These are phyloP conservation scores for Nibea coibor DNA, from an alignment of 2,113 vertebrate species.

Conservation along the genomic window DNA sequence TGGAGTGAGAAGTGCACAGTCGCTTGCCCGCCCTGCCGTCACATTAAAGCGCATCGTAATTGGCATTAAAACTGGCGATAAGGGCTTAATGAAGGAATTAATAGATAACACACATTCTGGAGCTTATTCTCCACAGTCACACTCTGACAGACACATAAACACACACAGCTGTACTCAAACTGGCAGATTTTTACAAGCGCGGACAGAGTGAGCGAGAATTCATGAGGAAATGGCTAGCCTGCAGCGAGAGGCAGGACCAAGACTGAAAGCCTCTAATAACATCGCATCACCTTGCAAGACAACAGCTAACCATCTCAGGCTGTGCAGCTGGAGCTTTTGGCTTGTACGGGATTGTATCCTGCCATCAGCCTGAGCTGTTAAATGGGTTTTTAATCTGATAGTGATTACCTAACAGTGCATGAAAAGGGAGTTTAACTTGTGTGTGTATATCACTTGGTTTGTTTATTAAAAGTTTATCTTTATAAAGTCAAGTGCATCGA, in stretches of 20 bases:
- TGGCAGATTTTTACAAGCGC: conserved; percentile 55
- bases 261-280: conserved; percentile 50
- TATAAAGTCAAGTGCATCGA: neutral
- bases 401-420: conserved; percentile 1
- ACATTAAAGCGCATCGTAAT: conserved; percentile 84
- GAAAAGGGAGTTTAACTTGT: neutral
- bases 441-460: neutral
- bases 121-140: conserved; percentile 72
- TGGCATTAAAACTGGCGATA: conserved; percentile 85
- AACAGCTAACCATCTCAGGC: conserved; percentile 39
- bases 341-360: conserved; percentile 1
- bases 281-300: conserved; percentile 52
- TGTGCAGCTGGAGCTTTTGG: conserved; percentile 20
- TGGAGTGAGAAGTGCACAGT: conserved; percentile 70
- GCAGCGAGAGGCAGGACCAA: conserved; percentile 47
- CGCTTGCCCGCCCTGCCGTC: conserved; percentile 70
- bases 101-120: conserved; percentile 81
- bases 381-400: conserved; percentile 17
- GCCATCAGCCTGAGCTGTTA: conserved; percentile 15
- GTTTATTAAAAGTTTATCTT: neutral
- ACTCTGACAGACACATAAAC: conserved; percentile 68
- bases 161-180: conserved; percentile 60
- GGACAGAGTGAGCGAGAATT: conserved; percentile 42
- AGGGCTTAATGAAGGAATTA: conserved; percentile 84
- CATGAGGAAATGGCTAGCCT: conserved; percentile 46